Conservation (phyloP, 2,797 vertebrate species). For the Hafferia zeledoni region DNA sequence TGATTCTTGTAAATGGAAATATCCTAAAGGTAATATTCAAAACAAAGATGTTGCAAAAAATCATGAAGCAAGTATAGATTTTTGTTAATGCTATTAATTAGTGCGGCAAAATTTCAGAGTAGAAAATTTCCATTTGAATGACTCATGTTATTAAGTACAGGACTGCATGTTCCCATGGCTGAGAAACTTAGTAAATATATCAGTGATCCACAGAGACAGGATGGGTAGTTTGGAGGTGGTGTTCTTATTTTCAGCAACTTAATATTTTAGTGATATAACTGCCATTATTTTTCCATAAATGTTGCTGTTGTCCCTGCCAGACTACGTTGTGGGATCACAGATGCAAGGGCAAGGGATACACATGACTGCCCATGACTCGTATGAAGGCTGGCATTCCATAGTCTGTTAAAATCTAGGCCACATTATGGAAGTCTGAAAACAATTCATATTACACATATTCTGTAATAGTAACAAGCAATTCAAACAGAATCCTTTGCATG, state of each 20-base stretch:
- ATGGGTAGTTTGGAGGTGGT: neutral
- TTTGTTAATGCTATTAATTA: conserved; percentile 32
- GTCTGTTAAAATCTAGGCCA: neutral
- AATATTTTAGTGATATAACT: neutral
- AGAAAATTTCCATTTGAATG: conserved; percentile 27
- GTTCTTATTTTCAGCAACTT: neutral
- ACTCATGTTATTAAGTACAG: neutral
- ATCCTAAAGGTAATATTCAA: neutral
- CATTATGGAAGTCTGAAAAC: neutral
- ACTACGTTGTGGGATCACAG: neutral
- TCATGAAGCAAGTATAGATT: neutral
- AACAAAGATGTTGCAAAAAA: neutral
- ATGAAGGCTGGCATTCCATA: neutral
- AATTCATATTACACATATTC: neutral
- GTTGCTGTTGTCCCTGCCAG: neutral
- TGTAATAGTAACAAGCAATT: neutral
- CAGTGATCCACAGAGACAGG: neutral
- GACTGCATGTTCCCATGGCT: conserved; percentile 1
- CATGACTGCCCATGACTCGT: neutral
- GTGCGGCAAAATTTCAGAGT: neutral
- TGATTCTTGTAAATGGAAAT: neutral
- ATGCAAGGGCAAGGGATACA: neutral
- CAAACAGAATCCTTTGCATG: neutral
- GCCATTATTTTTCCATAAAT: neutral
- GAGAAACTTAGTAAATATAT: conserved; percentile 29